Conservation (phyloP, 2,113 vertebrate genomes). For the Ahaetulla prasina region DNA sequence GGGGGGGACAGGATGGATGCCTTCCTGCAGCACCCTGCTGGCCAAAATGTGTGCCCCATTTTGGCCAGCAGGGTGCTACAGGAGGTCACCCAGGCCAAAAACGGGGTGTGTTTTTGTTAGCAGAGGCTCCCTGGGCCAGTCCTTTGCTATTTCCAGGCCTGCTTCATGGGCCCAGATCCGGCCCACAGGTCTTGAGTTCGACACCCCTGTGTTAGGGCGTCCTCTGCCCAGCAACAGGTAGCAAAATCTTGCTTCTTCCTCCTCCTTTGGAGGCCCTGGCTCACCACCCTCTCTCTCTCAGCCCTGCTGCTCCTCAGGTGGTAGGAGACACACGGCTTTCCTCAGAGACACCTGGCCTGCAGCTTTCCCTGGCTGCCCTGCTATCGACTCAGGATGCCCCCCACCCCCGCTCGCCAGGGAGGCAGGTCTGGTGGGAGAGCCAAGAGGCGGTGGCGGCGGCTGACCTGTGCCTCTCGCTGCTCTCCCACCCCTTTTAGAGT, state of each 20-base stretch:
- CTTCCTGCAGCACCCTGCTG: too few relatives aligned
- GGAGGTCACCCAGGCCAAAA: too few relatives aligned
- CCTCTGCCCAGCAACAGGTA: not conserved
- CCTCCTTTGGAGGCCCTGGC: not conserved
- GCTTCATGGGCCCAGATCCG: too few relatives aligned
- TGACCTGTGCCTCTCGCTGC: constrained; percentile 16
- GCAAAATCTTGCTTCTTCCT: not conserved
- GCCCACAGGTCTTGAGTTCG: too few relatives aligned
- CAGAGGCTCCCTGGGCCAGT: too few relatives aligned
- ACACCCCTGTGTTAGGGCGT: not conserved
- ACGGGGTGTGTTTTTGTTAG: too few relatives aligned
- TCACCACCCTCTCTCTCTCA: not conserved
- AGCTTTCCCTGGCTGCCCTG: not conserved
- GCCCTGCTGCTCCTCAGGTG: not conserved
- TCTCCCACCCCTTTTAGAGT: constrained; percentile 53
- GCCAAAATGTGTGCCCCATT: too few relatives aligned
- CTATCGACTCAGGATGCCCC: constrained; percentile 26
- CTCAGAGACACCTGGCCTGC: not conserved
- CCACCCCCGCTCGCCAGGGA: not conserved
- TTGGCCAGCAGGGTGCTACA: too few relatives aligned
- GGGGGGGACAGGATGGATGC: too few relatives aligned
- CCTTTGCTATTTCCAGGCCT: too few relatives aligned
- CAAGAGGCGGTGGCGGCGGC: accelerated
- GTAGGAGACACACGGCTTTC: not conserved
- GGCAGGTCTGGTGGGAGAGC: not conserved